Percentiles rank a stretch among this genome's conserved stretches.
Evolutionary conservation across 1,140 invertebrate genomes (phyloP).

Genomic region (Drosophila ambigua): DNA sequence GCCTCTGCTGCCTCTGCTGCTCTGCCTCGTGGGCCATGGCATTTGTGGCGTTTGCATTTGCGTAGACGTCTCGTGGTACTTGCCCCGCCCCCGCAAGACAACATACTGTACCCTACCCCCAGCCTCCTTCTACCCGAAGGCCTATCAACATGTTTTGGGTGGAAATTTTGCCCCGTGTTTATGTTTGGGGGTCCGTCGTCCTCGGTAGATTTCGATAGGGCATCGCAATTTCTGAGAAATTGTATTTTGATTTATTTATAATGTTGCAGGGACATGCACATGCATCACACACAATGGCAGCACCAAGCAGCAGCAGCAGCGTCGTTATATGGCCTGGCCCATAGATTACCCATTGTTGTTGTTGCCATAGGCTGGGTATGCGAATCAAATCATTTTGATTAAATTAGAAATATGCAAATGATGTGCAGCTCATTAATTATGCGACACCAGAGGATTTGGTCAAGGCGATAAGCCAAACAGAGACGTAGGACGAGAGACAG

Average conservation of each 20-base stretch:
- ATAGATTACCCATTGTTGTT: slow-evolving; percentile 33
- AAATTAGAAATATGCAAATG: slow-evolving; percentile 83
- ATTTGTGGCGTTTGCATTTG: slow-evolving; percentile 58
- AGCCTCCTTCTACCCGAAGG: not conserved
- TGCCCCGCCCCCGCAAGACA: slow-evolving; percentile 17
- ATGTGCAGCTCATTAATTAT: slow-evolving; percentile 73
- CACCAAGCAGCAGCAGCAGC: slow-evolving; percentile 12
- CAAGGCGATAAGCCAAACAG: slow-evolving; percentile 33
- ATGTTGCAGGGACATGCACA: slow-evolving; percentile 81
- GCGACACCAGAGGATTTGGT: slow-evolving; percentile 52
- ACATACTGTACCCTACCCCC: no score
- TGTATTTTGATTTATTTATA: slow-evolving; percentile 84
- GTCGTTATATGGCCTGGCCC: slow-evolving; percentile 16
- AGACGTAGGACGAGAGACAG: not conserved
- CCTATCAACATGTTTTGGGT: slow-evolving; percentile 72
- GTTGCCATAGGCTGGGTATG: slow-evolving; percentile 21
- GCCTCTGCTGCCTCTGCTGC: not conserved
- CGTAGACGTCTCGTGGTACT: slow-evolving; percentile 43
- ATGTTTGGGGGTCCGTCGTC: slow-evolving; percentile 40
- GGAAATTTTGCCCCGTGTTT: slow-evolving; percentile 70
- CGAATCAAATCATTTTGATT: slow-evolving; percentile 76
- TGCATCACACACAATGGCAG: slow-evolving; percentile 48
- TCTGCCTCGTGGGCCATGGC: slow-evolving; percentile 24
- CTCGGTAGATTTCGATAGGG: slow-evolving; percentile 73
- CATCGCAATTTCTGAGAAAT: slow-evolving; percentile 83